Percentiles rank a stretch among this genome's conserved stretches.
These are phyloP conservation scores for Drosophila neocordata DNA, from an alignment of 1,140 invertebrate species.

Conservation along the genomic window DNA sequence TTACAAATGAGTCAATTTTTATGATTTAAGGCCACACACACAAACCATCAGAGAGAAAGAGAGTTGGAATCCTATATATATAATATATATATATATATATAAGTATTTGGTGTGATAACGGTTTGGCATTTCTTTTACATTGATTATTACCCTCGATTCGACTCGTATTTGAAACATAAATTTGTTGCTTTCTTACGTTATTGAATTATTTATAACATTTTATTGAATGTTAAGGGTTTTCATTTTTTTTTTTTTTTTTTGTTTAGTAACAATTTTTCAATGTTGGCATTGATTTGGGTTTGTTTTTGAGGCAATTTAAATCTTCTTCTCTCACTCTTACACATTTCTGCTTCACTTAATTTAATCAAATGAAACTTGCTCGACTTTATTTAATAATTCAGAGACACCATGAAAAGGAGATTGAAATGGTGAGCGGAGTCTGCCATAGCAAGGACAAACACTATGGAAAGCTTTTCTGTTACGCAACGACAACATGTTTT, in stretches of 20 bases:
- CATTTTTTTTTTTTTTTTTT: constrained; percentile 38
- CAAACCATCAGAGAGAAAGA: not conserved
- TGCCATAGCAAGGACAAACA: not conserved
- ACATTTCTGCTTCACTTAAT: constrained; percentile 42
- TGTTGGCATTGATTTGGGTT: constrained; percentile 66
- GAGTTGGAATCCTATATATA: constrained; percentile 17
- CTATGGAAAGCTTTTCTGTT: not conserved
- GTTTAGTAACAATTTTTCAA: constrained; percentile 18
- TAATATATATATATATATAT: constrained; percentile 9
- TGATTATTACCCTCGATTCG: constrained; percentile 55
- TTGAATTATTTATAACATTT: constrained; percentile 77
- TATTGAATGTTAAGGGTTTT: constrained; percentile 60
- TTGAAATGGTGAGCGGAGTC: not conserved
- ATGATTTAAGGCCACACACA: constrained; percentile 70
- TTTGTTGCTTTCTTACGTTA: constrained; percentile 45
- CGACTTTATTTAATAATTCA: constrained; percentile 43
- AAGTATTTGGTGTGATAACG: constrained; percentile 67
- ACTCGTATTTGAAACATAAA: constrained; percentile 40
- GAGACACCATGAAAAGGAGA: not conserved
- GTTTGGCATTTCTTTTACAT: constrained; percentile 64
- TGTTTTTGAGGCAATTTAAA: constrained; percentile 29
- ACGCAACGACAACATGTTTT: constrained; percentile 56
- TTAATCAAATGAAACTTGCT: constrained; percentile 37
- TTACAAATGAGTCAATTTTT: constrained; percentile 81
- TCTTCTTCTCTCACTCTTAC: not conserved